Base-by-base conservation (phyloP, 2,797 vertebrate genomes). In the Pogonophryne albipinna region DNA sequence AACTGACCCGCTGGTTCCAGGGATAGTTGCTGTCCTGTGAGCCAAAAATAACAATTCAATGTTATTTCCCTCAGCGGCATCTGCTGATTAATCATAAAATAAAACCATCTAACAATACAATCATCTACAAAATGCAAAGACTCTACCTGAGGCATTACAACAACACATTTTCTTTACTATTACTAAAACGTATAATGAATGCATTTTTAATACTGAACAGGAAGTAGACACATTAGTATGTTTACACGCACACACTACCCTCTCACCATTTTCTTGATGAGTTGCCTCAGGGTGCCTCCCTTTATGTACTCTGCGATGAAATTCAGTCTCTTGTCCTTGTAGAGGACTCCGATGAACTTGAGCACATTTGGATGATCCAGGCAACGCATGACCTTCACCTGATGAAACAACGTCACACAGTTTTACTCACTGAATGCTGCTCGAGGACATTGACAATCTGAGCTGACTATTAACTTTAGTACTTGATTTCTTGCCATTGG, bases 371-470 rank as follows among this genome's bases (percentile, higher is more conserved):
- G 98, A 79, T 99, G 98, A 61, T 99, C 98, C 79, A 99, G 90
- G 78, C 97, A 98, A 10, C 98, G 95, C 98, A 99, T 99, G 80
- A 99, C 98, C 86, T 99, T 99, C 78, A 99, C 98, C 98, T 99
- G 87, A 66, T 1, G 56, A 73, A 19, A 86, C 38, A 80, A 11
- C 1, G 3, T 6, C 41, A 65, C 17, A 45, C 6, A 27, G 66
- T 41, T 81, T 59, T 34, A 74, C 17, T 63, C 31, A 19, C n/a
- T 51, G 13, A 63, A 64, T 6, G 16, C 51, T 53, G 19, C 10
- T 56, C 2, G 3, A 0, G 10, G 38, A 47, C 64, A 10, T 13
- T 16, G 27, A 31, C 8, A 46, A 8, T 15, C 44, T 34, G 49
- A 23, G 27, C 27, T 27, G 27, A 27, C 23, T 27, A 27, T 27